phyloP scores from a whole-genome alignment of 2,888 invertebrate genomes.

The Taphrorychus bicolor region DNA sequence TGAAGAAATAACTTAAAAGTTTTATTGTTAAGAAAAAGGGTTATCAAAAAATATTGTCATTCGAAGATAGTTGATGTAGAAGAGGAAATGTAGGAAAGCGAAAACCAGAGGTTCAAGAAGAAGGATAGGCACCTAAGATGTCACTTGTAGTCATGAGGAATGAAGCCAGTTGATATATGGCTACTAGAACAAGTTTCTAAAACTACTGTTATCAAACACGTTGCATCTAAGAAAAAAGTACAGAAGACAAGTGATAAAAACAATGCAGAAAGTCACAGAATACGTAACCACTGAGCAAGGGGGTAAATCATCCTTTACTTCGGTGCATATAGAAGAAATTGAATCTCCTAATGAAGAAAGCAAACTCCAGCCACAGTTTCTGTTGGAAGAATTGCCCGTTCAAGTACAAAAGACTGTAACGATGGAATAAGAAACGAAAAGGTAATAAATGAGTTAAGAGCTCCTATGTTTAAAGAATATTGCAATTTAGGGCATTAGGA shows the following conservation, averaged over 20 bases:
- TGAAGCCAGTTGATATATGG: slow-evolving; percentile 45
- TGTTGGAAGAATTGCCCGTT: slow-evolving; percentile 50
- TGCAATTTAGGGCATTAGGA: too few species aligned
- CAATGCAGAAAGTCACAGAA: slow-evolving; percentile 47
- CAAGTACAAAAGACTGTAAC: slow-evolving; percentile 44
- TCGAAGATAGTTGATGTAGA: slow-evolving; percentile 54
- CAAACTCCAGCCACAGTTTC: slow-evolving; percentile 6
- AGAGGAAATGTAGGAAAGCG: slow-evolving; percentile 49
- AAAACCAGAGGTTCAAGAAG: slow-evolving; percentile 49
- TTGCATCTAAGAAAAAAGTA: slow-evolving; percentile 57
- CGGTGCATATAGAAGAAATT: slow-evolving; percentile 46
- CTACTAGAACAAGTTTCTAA: slow-evolving; percentile 39
- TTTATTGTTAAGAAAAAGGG: slow-evolving; percentile 46
- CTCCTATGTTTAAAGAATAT: too few species aligned
- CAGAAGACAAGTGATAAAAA: slow-evolving; percentile 57
- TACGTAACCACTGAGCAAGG: slow-evolving; percentile 56
- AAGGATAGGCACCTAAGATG: slow-evolving; percentile 58
- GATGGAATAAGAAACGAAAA: slow-evolving; percentile 46
- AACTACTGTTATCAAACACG: slow-evolving; percentile 58
- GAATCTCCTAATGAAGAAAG: slow-evolving; percentile 51
- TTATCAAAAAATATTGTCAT: slow-evolving; percentile 47
- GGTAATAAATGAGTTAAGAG: too few species aligned
- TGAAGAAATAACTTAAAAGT: slow-evolving; percentile 50
- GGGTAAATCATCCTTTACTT: slow-evolving; percentile 52
- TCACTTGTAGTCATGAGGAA: slow-evolving; percentile 45